These are phyloP conservation scores for Mesorhabditis spiculigera DNA, from an alignment of 2,888 invertebrate species.

Conservation along the genomic window DNA sequence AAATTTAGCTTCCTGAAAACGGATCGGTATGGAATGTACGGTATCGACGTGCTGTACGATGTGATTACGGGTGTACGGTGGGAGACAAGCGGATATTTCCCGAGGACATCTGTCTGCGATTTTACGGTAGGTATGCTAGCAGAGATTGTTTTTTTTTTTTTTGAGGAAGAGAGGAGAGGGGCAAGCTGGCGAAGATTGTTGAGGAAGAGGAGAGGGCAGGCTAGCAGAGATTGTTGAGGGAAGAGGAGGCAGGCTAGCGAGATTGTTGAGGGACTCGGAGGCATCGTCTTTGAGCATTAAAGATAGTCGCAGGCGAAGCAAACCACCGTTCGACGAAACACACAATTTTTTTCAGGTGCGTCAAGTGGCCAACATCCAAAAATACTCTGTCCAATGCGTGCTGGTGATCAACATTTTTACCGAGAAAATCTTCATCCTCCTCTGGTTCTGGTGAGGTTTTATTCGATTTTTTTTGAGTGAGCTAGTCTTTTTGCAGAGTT, in stretches of 20 bases:
- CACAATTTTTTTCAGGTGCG: conserved; percentile 41
- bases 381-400: conserved; percentile 57
- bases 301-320: too few relatives aligned
- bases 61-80: conserved; percentile 48
- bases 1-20: conserved; percentile 47
- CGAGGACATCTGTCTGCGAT: conserved; percentile 53
- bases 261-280: too few relatives aligned
- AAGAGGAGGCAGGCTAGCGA: too few relatives aligned
- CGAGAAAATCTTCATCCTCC: conserved; percentile 56
- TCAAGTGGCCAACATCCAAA: conserved; percentile 57
- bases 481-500: too few relatives aligned
- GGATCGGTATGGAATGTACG: conserved; percentile 52
- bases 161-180: too few relatives aligned
- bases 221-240: too few relatives aligned
- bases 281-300: too few relatives aligned
- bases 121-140: conserved; percentile 33
- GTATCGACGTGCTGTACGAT: conserved; percentile 48
- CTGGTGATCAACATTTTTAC: conserved; percentile 58
- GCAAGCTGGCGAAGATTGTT: too few relatives aligned
- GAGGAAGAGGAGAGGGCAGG: too few relatives aligned
- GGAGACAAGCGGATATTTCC: conserved; percentile 51
- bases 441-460: conserved; percentile 49
- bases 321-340: too few relatives aligned
- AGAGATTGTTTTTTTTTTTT: too few relatives aligned
- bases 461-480: too few relatives aligned